A percentile compares a stretch with the other conserved stretches of the same genome.
Evolutionary conservation across 92 coral and sea anemone genomes (phyloP).

Genomic region (Parazoanthus swiftii): DNA sequence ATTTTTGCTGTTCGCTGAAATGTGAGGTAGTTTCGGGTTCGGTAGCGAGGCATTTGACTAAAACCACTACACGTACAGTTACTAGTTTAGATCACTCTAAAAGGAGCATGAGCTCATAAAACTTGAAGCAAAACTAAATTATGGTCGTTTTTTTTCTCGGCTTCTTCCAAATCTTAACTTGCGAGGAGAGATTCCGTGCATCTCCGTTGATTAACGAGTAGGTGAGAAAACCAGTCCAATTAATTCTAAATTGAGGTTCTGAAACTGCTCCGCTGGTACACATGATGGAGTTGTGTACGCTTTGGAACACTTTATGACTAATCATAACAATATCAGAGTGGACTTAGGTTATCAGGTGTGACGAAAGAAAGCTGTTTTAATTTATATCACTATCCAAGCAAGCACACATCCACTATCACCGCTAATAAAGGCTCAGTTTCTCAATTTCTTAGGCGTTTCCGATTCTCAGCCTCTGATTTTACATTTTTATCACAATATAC

Average conservation of each 20-base stretch:
- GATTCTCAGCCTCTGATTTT: not conserved
- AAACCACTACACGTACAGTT: not conserved
- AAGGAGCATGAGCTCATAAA: not conserved
- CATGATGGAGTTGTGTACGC: not conserved
- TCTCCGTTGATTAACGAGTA: constrained; percentile 13
- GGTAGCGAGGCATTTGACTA: not conserved
- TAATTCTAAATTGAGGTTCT: not conserved
- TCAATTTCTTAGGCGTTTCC: too few relatives aligned
- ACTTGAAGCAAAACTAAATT: not conserved
- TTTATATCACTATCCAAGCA: not conserved
- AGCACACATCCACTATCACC: not conserved
- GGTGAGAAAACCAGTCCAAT: constrained; percentile 14
- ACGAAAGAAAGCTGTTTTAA: not conserved
- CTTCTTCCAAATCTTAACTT: too few relatives aligned
- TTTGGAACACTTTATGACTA: not conserved
- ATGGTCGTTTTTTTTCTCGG: not conserved
- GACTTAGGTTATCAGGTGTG: not conserved
- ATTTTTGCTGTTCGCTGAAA: not conserved
- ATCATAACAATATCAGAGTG: not conserved
- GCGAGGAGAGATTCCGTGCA: not conserved
- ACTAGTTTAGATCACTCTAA: not conserved
- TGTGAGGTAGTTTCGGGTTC: not conserved
- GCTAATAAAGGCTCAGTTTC: not conserved
- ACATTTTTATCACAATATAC: not conserved
- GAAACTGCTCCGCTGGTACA: not conserved